Evolutionary conservation across 1,140 invertebrate species (phyloP).

Genomic region (Propsilocerus akamusi): DNA sequence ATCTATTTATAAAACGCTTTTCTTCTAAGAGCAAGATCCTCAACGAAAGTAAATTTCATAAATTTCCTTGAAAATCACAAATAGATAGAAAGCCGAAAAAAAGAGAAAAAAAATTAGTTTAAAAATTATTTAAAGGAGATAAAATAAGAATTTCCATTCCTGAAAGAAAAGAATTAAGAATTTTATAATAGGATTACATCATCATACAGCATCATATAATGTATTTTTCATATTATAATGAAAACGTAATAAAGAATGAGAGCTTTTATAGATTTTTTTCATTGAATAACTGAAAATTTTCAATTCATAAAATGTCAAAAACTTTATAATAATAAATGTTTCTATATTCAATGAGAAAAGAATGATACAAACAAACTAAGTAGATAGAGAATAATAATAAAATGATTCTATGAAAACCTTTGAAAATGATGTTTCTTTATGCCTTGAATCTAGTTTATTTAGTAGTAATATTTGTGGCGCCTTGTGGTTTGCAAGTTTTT

Average conservation of each 20-base stretch:
- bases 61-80: too few species aligned
- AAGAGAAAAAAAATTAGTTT: background rate
- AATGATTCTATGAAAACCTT: background rate
- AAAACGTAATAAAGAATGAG: conserved; percentile 2
- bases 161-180: background rate
- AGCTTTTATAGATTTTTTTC: conserved; percentile 1
- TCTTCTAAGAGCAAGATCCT: too few species aligned
- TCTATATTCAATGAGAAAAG: background rate
- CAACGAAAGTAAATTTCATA: too few species aligned
- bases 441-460: too few species aligned
- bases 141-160: background rate
- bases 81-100: background rate
- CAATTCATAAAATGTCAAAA: background rate
- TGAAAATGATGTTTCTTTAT: too few species aligned
- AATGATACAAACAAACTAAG: too few species aligned
- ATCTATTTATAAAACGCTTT: background rate
- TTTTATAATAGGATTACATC: background rate
- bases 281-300: background rate
- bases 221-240: background rate
- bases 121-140: background rate
- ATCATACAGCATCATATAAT: background rate
- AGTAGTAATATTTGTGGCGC: too few species aligned
- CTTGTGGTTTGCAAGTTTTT: too few species aligned
- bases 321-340: conserved; percentile 1
- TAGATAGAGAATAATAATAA: background rate